Conservation (phyloP, 2,113 vertebrate species). For the Mionectes macconnelli region DNA sequence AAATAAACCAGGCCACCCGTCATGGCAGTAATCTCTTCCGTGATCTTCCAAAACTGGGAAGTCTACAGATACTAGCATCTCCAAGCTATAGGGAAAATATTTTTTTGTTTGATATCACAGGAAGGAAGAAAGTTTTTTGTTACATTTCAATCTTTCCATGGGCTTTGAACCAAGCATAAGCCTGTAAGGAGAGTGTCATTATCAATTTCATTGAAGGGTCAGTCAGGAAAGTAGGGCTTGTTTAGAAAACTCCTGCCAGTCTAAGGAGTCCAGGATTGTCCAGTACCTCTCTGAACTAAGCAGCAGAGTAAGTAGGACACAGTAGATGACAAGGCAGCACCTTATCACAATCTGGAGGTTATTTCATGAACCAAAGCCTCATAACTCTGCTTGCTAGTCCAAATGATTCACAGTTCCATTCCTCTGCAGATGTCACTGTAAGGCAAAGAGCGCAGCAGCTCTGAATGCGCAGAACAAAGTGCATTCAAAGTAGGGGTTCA, state of each 20-base stretch:
- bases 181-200: neutral
- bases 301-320: neutral
- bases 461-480: neutral
- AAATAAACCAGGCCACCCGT: neutral
- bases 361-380: neutral
- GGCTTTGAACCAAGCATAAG: neutral
- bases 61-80: neutral
- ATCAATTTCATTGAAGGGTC: neutral
- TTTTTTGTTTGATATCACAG: neutral
- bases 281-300: neutral
- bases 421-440: neutral
- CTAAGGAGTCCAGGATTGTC: neutral
- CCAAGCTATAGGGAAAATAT: neutral
- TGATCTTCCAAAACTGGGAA: neutral
- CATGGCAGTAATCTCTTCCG: neutral
- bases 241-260: neutral
- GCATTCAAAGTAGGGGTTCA: neutral
- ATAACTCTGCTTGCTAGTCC: neutral
- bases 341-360: neutral
- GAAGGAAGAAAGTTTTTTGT: neutral
- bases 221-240: neutral
- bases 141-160: neutral
- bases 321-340: neutral
- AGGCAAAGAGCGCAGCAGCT: neutral
- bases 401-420: neutral